phyloP scores from a whole-genome alignment of 2,797 vertebrate genomes.

The Streptopelia turtur region DNA sequence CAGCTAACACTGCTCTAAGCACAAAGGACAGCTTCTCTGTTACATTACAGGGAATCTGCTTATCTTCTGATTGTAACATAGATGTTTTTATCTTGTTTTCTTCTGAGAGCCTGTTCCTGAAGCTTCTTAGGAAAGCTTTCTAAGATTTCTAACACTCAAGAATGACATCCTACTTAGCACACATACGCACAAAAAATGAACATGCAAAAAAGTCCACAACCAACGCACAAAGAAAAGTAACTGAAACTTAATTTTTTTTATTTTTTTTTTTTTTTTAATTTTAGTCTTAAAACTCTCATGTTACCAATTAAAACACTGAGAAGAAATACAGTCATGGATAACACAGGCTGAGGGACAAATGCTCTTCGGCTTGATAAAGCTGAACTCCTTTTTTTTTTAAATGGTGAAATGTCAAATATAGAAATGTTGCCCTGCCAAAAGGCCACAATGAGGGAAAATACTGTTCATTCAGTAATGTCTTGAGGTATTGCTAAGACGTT shows the following conservation, averaged over 20 bases:
- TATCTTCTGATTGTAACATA: background rate
- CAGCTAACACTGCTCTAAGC: background rate
- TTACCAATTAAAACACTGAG: background rate
- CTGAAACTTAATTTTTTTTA: background rate
- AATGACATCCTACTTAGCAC: background rate
- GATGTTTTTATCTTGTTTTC: background rate
- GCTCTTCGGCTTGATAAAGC: background rate
- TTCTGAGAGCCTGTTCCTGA: background rate
- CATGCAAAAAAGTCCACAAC: background rate
- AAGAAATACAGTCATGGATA: background rate
- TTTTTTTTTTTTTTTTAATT: background rate
- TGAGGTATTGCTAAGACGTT: background rate
- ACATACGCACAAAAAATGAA: too few species aligned
- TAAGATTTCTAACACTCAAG: background rate
- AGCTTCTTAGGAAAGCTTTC: background rate
- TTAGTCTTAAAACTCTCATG: background rate
- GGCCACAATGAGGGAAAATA: background rate
- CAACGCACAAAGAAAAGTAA: rapidly evolving
- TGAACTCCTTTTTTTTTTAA: background rate
- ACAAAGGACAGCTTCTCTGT: background rate
- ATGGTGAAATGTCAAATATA: background rate
- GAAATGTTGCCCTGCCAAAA: background rate
- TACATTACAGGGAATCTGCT: background rate
- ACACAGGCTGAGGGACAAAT: background rate
- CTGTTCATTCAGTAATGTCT: background rate